These are phyloP conservation scores for Cryptus viduatorius DNA, from an alignment of 2,888 invertebrate species.

Conservation along the genomic window DNA sequence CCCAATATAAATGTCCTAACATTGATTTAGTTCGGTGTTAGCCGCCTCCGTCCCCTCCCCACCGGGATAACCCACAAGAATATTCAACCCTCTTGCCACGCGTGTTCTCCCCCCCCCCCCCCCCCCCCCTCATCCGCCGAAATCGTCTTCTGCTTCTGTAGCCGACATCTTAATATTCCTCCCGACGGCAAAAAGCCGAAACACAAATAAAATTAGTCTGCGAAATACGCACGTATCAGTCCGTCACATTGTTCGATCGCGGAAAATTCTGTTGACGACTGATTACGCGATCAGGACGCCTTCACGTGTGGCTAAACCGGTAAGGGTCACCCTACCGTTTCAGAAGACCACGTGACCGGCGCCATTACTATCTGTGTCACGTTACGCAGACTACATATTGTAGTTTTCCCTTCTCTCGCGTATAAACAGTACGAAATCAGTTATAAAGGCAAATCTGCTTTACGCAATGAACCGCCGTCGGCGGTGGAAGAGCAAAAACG, in stretches of 20 bases:
- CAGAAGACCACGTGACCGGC: background rate
- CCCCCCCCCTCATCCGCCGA: too few species aligned
- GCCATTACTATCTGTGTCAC: background rate
- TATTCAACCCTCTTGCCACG: conserved; percentile 9
- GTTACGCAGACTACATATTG: background rate
- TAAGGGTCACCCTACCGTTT: too few species aligned
- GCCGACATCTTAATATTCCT: conserved; percentile 8
- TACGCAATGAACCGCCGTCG: too few species aligned
- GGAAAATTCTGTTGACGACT: background rate
- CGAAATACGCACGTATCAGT: background rate
- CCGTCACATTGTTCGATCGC: background rate
- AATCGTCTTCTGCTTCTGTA: background rate
- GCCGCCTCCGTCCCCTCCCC: background rate
- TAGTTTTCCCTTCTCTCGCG: background rate
- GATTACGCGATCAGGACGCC: background rate
- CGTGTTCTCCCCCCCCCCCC: background rate
- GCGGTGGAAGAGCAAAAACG: too few species aligned
- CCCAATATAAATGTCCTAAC: conserved; percentile 83
- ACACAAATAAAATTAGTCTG: background rate
- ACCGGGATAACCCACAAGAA: background rate
- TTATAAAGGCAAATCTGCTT: too few species aligned
- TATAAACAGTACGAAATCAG: background rate
- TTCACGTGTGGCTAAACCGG: background rate
- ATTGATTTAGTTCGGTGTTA: conserved; percentile 80
- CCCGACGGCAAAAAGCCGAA: background rate